Conservation (phyloP, 2,113 vertebrate species). For the Hippocampus zosterae region DNA sequence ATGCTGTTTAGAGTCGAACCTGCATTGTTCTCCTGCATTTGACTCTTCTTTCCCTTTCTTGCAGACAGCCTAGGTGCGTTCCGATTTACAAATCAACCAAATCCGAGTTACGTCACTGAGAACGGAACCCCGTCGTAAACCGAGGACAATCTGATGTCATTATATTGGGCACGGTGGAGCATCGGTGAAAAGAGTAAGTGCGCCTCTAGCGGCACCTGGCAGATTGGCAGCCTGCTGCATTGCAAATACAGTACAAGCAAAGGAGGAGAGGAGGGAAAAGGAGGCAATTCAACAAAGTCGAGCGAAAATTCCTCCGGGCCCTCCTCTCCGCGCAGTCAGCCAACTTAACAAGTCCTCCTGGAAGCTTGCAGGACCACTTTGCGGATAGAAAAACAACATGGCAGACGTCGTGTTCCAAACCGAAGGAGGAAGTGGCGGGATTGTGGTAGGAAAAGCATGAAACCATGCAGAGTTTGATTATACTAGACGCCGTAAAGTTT, state of each 20-base stretch:
- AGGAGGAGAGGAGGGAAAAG: neutral
- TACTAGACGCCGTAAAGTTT: neutral
- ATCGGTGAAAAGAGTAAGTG: slow-evolving; percentile 3
- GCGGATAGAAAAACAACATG: slow-evolving; percentile 61
- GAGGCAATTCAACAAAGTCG: neutral
- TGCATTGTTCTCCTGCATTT: too few species aligned
- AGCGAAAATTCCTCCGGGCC: slow-evolving; percentile 11
- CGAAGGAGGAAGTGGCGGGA: slow-evolving; percentile 44
- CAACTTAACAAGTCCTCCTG: neutral
- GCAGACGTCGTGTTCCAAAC: slow-evolving; percentile 45
- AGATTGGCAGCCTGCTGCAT: neutral
- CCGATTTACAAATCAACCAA: too few species aligned
- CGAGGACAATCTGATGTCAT: neutral
- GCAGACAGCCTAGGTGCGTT: too few species aligned
- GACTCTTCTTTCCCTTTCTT: too few species aligned
- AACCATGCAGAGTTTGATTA: neutral
- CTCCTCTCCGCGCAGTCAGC: slow-evolving; percentile 16
- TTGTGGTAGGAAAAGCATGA: slow-evolving; percentile 65
- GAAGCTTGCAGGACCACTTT: slow-evolving; percentile 11
- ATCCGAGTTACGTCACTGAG: too few species aligned
- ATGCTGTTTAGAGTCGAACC: too few species aligned
- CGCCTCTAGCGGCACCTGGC: slow-evolving; percentile 32
- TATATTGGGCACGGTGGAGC: neutral
- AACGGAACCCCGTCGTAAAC: too few species aligned
- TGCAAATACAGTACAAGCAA: neutral